A percentile compares a stretch with the other conserved stretches of the same genome.
phyloP scores from a whole-genome alignment of 1,140 invertebrate genomes.

The Epicauta chinensis region DNA sequence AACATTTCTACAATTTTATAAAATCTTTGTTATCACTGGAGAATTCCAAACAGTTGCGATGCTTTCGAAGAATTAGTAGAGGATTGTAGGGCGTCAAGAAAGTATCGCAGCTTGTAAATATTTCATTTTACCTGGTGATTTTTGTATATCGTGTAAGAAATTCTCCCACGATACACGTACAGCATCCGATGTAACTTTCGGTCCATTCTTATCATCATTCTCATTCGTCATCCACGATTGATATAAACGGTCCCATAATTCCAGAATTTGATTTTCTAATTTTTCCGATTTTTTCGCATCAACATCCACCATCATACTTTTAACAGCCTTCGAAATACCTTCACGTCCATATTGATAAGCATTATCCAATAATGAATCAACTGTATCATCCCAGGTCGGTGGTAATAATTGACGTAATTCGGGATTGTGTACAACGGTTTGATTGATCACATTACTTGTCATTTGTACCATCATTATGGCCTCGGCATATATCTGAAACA shows the following conservation, averaged over 20 bases:
- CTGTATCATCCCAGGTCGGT: conserved; percentile 67
- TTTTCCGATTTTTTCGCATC: conserved; percentile 75
- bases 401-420: conserved; percentile 70
- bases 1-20: conserved; percentile 54
- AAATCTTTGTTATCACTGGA: too few relatives aligned
- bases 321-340: conserved; percentile 75
- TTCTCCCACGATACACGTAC: conserved; percentile 64
- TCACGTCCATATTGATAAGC: conserved; percentile 85
- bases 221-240: conserved; percentile 74
- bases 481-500: conserved; percentile 85
- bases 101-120: background rate
- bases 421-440: conserved; percentile 81
- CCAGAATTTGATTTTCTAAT: conserved; percentile 85
- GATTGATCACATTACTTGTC: conserved; percentile 82
- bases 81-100: too few relatives aligned
- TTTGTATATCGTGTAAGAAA: conserved; percentile 63
- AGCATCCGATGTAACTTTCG: conserved; percentile 61
- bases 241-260: conserved; percentile 90
- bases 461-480: conserved; percentile 88
- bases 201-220: conserved; percentile 53
- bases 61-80: too few relatives aligned
- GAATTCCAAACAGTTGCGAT: too few relatives aligned
- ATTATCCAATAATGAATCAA: conserved; percentile 86
- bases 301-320: conserved; percentile 71
- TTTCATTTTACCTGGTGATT: conserved; percentile 55